phyloP scores from a whole-genome alignment of 2,797 vertebrate genomes.

The Tadarida brasiliensis region DNA sequence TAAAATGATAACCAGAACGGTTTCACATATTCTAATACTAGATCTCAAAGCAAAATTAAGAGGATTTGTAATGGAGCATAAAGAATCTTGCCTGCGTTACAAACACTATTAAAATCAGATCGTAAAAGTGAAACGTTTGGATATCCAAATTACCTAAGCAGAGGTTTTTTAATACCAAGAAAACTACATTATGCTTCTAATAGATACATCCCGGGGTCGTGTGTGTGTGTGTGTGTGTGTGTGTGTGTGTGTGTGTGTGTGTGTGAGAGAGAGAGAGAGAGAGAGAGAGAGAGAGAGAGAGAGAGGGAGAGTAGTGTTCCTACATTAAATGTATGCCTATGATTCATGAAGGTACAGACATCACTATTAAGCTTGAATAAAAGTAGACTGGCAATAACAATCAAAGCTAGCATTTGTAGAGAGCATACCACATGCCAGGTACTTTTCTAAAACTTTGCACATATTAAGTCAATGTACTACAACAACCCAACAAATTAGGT shows the following conservation, averaged over 20 bases:
- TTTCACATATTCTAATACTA: slow-evolving; percentile 43
- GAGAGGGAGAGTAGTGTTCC: neutral
- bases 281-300: no score
- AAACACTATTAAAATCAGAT: slow-evolving; percentile 54
- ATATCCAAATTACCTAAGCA: slow-evolving; percentile 23
- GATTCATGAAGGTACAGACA: neutral
- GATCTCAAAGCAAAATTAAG: slow-evolving; percentile 46
- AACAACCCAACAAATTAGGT: neutral
- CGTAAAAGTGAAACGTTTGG: slow-evolving; percentile 36
- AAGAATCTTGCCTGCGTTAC: slow-evolving; percentile 8
- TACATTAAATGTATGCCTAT: neutral
- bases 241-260: neutral
- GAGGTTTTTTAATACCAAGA: slow-evolving; percentile 50
- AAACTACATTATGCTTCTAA: neutral
- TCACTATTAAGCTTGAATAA: slow-evolving; percentile 9
- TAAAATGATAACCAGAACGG: neutral
- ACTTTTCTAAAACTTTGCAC: neutral
- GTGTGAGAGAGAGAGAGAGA: no score
- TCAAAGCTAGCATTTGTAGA: neutral
- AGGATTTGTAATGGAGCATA: slow-evolving; percentile 1
- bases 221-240: neutral
- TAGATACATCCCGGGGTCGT: neutral
- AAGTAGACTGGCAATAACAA: neutral
- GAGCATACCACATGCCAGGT: neutral
- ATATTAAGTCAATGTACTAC: neutral